These are phyloP conservation scores for Uria aalge DNA, from an alignment of 2,113 vertebrate genomes.

Conservation along the genomic window DNA sequence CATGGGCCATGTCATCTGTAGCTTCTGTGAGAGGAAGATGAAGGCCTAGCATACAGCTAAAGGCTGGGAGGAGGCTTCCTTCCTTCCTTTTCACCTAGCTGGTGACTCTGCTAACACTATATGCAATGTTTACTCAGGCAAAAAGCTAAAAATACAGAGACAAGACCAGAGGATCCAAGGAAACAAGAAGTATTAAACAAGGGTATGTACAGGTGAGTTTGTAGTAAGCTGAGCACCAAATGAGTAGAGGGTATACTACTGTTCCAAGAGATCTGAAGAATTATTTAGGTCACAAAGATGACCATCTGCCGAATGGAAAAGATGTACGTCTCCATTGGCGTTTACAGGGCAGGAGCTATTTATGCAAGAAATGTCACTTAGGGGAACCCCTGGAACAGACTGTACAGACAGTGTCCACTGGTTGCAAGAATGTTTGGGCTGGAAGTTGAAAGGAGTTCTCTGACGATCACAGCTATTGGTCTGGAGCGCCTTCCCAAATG, in stretches of 20 bases:
- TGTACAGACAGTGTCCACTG: not conserved
- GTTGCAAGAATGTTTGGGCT: not conserved
- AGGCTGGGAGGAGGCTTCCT: not conserved
- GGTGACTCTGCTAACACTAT: not conserved
- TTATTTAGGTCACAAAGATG: not conserved
- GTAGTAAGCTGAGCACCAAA: not conserved
- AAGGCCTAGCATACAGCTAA: accelerated
- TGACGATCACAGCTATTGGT: not conserved
- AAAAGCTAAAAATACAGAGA: not conserved
- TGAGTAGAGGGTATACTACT: not conserved
- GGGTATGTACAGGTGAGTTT: not conserved
- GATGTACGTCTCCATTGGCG: not conserved
- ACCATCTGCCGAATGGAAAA: not conserved
- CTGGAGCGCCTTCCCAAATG: not conserved
- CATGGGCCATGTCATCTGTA: not conserved
- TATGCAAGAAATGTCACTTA: not conserved
- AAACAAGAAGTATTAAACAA: not conserved
- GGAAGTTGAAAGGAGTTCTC: not conserved
- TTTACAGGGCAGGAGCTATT: not conserved
- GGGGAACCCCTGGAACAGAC: not conserved
- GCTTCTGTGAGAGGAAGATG: not conserved
- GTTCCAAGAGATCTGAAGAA: not conserved
- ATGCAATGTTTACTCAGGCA: not conserved
- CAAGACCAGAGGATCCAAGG: not conserved
- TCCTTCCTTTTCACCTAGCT: not conserved